Percentiles rank a stretch among this genome's conserved stretches.
Evolutionary conservation across 2,797 vertebrate species (phyloP).

Genomic region (Poeciliopsis presidionis): DNA sequence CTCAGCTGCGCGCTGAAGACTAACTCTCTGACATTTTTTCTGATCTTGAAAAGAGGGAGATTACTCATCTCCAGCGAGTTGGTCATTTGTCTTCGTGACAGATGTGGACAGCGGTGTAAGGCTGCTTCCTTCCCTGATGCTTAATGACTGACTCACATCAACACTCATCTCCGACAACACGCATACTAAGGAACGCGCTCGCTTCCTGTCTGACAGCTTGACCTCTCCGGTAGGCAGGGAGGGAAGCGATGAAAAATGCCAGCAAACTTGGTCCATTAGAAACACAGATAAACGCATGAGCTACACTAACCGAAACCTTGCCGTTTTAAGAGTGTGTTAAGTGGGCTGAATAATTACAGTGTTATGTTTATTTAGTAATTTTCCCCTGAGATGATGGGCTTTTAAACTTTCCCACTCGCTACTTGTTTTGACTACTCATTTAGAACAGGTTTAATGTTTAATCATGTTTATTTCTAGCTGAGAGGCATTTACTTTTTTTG

Average conservation of each 20-base stretch:
- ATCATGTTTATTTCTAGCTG: neutral
- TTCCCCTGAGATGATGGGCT: neutral
- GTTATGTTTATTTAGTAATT: conserved; percentile 1
- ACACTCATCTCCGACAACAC: conserved; percentile 57
- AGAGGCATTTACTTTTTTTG: neutral
- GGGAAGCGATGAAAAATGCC: conserved; percentile 42
- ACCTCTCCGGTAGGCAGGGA: conserved; percentile 42
- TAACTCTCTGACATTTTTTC: conserved; percentile 27
- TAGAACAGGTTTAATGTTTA: neutral
- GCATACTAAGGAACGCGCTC: conserved; percentile 56
- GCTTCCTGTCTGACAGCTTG: conserved; percentile 66
- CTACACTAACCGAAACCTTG: neutral
- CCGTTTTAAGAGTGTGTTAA: neutral
- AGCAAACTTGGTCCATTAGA: conserved; percentile 41
- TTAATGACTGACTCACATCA: conserved; percentile 66
- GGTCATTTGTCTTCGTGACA: conserved; percentile 34
- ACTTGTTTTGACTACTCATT: neutral
- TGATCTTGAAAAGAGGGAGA: conserved; percentile 33
- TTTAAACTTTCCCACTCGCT: neutral
- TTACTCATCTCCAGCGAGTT: conserved; percentile 49
- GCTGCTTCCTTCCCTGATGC: conserved; percentile 31
- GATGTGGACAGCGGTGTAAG: conserved; percentile 32
- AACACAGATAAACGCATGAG: neutral
- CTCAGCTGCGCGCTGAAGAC: conserved; percentile 40
- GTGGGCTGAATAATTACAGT: neutral